Base-by-base conservation (phyloP, 2,113 vertebrate genomes). In the Scalopus aquaticus region DNA sequence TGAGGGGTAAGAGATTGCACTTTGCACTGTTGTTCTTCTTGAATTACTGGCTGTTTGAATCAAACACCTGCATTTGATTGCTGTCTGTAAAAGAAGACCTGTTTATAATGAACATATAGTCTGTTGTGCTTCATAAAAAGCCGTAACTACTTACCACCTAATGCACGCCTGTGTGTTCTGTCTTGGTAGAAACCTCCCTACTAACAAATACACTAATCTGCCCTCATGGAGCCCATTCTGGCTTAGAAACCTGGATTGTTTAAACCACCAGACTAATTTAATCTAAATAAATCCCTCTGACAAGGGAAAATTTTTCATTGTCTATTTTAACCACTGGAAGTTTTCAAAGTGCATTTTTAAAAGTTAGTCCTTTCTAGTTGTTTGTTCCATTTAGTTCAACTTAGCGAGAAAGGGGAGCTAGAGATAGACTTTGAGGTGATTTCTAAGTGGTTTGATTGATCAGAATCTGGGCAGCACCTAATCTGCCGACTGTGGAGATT, bases 1-100 rank as follows among this genome's bases (percentile, higher is more conserved):
- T 99, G 93, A 98, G 99, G 99, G 99, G 99, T 99, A 98, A 98
- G 98, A 70, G 28, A 39, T 1, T 11, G 32, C 82, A 3, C 5
- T 17, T 35, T 12, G 3, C 39, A 24, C n/a, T n/a, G n/a, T 3
- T 26, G 11, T 79, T 44, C 5, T 11, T 28, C 76, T 86, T 28
- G 4, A 26, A 8, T 46, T 24, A 15, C 44, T 82, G 58, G 51
- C 51, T n/a, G 0, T 51, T 77, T n/a, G 88, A 49, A 37, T 12
- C n/a, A 20, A 54, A 44, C 65, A 26, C 37, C 58, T 76, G 37
- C 6, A 19, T 85, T 1, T 37, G 62, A 80, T 39, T 6, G 13
- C 13, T 39, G 0, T 67, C 78, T 86, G 28, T 77, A 10, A 89
- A 88, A 49, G 46, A 85, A 87, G 13, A 80, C 49, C 56, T 91